Evolutionary conservation across 2,113 vertebrate species (phyloP).

Genomic region (Plecotus auritus): DNA sequence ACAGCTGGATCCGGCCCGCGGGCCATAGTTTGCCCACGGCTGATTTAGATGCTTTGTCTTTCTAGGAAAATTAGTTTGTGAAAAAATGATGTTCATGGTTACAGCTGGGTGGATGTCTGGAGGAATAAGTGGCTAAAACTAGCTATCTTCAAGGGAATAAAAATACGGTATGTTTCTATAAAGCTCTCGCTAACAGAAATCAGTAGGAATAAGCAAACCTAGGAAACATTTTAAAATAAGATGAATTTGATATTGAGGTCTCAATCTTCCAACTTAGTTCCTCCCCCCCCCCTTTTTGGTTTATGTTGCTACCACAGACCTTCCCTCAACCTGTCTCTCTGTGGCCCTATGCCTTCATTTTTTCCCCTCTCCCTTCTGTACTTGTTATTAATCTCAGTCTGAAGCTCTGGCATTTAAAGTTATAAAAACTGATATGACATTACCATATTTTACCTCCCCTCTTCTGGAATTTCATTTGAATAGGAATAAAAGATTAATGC

Average conservation of each 20-base stretch:
- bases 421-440: background rate
- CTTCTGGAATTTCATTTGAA: background rate
- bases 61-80: background rate
- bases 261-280: background rate
- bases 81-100: background rate
- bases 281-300: background rate
- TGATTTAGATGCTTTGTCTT: background rate
- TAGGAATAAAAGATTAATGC: constrained; percentile 7
- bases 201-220: background rate
- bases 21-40: too few relatives aligned
- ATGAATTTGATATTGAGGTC: background rate
- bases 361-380: too few relatives aligned
- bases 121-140: constrained; percentile 5
- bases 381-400: background rate
- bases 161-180: background rate
- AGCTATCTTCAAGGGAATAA: background rate
- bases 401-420: background rate
- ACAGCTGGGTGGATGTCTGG: background rate
- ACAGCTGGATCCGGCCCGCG: too few relatives aligned
- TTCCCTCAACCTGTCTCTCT: background rate
- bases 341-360: background rate
- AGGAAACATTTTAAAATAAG: constrained; percentile 1
- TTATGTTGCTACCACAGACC: background rate
- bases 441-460: background rate
- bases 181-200: background rate